Evolutionary conservation across 2,888 invertebrate species (phyloP).

Genomic region (Sphinx pinastri): DNA sequence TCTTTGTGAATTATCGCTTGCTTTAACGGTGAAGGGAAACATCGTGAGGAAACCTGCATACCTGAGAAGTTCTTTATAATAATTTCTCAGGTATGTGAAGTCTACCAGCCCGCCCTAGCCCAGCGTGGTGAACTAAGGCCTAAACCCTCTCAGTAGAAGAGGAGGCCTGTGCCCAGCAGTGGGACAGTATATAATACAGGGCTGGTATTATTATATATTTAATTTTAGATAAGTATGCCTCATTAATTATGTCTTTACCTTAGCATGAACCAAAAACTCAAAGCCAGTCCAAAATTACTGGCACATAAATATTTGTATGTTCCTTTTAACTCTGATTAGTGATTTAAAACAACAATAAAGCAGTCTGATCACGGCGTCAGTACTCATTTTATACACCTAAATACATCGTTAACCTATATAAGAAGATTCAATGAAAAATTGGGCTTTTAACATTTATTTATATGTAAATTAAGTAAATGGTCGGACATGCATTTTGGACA

Average conservation of each 20-base stretch:
- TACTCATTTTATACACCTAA: conserved; percentile 35
- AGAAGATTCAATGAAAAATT: conserved; percentile 29
- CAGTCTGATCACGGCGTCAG: conserved; percentile 33
- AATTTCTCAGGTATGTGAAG: too few relatives aligned
- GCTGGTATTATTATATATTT: too few relatives aligned
- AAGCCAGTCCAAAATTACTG: conserved; percentile 34
- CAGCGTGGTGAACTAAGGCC: too few relatives aligned
- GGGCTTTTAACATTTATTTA: conserved; percentile 31
- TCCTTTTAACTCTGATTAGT: conserved; percentile 33
- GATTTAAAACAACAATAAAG: conserved; percentile 42
- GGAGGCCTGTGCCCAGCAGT: too few relatives aligned
- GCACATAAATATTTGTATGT: conserved; percentile 26
- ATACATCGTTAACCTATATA: conserved; percentile 38
- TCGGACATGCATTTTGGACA: conserved; percentile 16
- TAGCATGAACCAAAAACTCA: conserved; percentile 3
- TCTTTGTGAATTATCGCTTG: too few relatives aligned
- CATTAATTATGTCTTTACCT: background rate
- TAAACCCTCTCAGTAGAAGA: too few relatives aligned
- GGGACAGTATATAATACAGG: too few relatives aligned
- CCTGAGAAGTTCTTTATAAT: too few relatives aligned
- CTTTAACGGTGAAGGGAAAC: too few relatives aligned
- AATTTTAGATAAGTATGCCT: too few relatives aligned
- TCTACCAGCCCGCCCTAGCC: too few relatives aligned
- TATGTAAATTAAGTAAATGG: conserved; percentile 26
- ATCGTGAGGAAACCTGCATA: too few relatives aligned